Conservation (phyloP, 2,888 invertebrate species). For the Apodemia duryi region DNA sequence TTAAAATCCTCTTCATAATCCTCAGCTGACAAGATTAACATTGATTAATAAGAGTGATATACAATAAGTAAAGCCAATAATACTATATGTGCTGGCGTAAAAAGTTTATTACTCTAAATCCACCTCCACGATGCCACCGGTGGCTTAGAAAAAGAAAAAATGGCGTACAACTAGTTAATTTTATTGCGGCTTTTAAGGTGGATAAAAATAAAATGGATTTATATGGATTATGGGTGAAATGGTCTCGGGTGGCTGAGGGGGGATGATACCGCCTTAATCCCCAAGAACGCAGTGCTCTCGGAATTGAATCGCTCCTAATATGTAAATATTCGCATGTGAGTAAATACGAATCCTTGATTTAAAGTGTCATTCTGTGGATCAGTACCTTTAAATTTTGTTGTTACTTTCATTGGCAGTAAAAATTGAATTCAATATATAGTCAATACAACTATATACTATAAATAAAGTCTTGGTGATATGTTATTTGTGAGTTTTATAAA, state of each 20-base stretch:
- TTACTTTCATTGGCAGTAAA: slow-evolving; percentile 20
- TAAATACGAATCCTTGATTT: slow-evolving; percentile 67
- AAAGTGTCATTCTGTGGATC: slow-evolving; percentile 54
- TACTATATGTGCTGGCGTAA: not conserved
- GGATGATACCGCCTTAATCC: slow-evolving; percentile 63
- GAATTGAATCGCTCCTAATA: slow-evolving; percentile 75
- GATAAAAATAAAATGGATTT: slow-evolving; percentile 78
- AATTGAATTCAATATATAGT: not conserved
- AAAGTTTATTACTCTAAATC: slow-evolving; percentile 1
- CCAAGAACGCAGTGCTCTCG: slow-evolving; percentile 61
- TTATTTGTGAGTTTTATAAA: too few species aligned
- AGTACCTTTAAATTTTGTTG: slow-evolving; percentile 40
- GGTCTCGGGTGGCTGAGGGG: slow-evolving; percentile 44
- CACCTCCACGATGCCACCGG: slow-evolving; percentile 1
- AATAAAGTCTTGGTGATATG: too few species aligned
- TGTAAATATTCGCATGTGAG: slow-evolving; percentile 72
- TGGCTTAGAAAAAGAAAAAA: slow-evolving; percentile 13
- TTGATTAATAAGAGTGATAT: too few species aligned
- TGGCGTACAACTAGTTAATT: slow-evolving; percentile 55
- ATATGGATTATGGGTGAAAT: slow-evolving; percentile 68
- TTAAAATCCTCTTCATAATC: too few species aligned
- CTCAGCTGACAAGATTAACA: too few species aligned
- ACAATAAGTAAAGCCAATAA: too few species aligned
- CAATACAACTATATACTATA: too few species aligned
- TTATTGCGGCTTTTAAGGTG: slow-evolving; percentile 76